Evolutionary conservation across 2,888 invertebrate genomes (phyloP), one percentile per base, ranked within the genome.

Genomic region (Pilophorus perplexus): DNA sequence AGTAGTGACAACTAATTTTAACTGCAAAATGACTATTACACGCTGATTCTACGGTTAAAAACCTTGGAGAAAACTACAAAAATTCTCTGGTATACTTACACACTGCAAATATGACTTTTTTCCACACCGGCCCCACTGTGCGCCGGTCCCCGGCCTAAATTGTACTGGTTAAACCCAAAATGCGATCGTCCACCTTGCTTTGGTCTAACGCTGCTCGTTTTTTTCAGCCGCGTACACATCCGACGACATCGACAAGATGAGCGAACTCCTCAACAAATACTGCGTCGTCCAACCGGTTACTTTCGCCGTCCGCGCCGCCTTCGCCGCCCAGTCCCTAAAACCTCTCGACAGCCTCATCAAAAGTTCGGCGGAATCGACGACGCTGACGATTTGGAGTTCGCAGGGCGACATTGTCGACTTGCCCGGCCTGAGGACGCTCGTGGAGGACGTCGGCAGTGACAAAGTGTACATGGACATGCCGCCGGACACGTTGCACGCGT

Each of bases 361-460:
- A 0, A 79, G 72, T 5, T 72, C 73, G 5, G 54, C 69, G 5
- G 67, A 64, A 3, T 80, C 82, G 72, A 82, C 84, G 42, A 87
- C 90, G 0, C 77, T 94, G 69, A 93, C 93, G 0, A 82, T 93
- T 60, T 93, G 93, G 93, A 86, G 88, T 2, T 80, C 82, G 48
- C 80, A 78, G 28, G 80, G 79, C 0, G 92, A 93, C 75, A 75
- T 78, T 12, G 87, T 92, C 16, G 81, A 89, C 74, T 82, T 85
- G 2, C 78, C 80, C 1, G 80, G 27, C 2, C 80, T 93, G 59
- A 81, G 85, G 2, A 78, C 82, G 8, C 78, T 93, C 38, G 85
- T 92, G 70, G 80, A 82, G 38, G 79, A 82, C 0, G 80, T 88
- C 20, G 89, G 90, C 0, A 74, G 84, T 3, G 80, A 85, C 69